Evolutionary conservation across 2,113 vertebrate genomes (phyloP).

Genomic region (Narcine bancroftii): DNA sequence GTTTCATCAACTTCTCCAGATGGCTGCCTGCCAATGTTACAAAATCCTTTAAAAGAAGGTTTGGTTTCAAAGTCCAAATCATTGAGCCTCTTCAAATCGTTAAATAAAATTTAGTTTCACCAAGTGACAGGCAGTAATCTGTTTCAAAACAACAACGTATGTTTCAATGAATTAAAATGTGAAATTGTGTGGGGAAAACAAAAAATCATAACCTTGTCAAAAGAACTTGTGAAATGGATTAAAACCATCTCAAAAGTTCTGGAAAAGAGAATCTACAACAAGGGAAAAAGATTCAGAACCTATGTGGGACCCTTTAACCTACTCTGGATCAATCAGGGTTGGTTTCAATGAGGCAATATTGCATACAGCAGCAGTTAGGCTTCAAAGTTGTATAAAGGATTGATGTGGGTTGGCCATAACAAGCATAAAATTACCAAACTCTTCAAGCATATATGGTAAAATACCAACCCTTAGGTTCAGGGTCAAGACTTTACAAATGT

Average conservation of each 20-base stretch:
- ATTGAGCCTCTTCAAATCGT: neutral
- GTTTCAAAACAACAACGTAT: neutral
- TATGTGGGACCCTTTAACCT: too few species aligned
- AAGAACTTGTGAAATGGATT: neutral
- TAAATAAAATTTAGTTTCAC: neutral
- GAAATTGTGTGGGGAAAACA: too few species aligned
- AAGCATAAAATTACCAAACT: too few species aligned
- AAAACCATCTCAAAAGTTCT: neutral
- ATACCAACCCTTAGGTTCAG: too few species aligned
- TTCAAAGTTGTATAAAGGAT: too few species aligned
- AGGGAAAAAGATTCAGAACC: neutral
- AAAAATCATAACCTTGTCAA: neutral
- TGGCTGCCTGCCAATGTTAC: neutral
- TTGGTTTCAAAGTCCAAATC: neutral
- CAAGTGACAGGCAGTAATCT: neutral
- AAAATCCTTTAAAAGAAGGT: neutral
- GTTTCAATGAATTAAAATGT: neutral
- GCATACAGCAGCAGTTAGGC: too few species aligned
- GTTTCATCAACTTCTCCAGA: neutral
- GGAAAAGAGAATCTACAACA: neutral
- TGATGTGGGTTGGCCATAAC: too few species aligned
- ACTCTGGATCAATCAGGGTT: too few species aligned
- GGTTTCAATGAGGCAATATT: too few species aligned
- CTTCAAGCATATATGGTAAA: too few species aligned
- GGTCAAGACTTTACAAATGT: too few species aligned